These are phyloP conservation scores for Meandrusa payeni DNA, from an alignment of 2,888 invertebrate species.

Conservation along the genomic window DNA sequence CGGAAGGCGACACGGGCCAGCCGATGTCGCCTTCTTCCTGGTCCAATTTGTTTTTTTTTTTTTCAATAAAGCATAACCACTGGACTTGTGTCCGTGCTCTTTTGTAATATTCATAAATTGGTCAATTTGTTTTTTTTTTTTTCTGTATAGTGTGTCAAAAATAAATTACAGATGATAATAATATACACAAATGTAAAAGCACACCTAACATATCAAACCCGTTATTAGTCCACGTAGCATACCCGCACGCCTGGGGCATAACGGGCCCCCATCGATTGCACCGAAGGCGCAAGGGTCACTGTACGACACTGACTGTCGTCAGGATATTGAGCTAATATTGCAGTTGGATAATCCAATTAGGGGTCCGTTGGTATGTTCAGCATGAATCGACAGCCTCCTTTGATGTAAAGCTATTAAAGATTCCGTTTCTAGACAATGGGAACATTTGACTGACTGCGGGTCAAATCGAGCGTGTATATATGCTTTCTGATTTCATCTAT, in stretches of 20 bases:
- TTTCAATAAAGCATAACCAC: too few species aligned
- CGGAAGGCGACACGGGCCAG: too few species aligned
- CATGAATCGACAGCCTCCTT: slow-evolving; percentile 47
- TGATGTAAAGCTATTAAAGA: slow-evolving; percentile 39
- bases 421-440: slow-evolving; percentile 22
- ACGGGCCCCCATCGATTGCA: slow-evolving; percentile 45
- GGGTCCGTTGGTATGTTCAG: slow-evolving; percentile 39
- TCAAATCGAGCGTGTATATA: slow-evolving; percentile 13
- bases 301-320: slow-evolving; percentile 53
- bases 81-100: too few species aligned
- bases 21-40: too few species aligned
- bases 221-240: slow-evolving; percentile 32
- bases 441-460: neutral
- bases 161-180: too few species aligned
- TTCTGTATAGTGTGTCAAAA: too few species aligned
- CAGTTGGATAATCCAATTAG: slow-evolving; percentile 69
- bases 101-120: too few species aligned
- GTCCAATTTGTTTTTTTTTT: too few species aligned
- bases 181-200: slow-evolving; percentile 12
- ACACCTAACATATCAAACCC: slow-evolving; percentile 16
- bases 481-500: neutral
- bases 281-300: slow-evolving; percentile 60
- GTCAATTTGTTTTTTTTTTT: too few species aligned
- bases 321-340: slow-evolving; percentile 65
- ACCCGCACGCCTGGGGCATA: slow-evolving; percentile 35